These are phyloP conservation scores for Pseudococcus viburni DNA, from an alignment of 2,888 invertebrate species.

Conservation along the genomic window DNA sequence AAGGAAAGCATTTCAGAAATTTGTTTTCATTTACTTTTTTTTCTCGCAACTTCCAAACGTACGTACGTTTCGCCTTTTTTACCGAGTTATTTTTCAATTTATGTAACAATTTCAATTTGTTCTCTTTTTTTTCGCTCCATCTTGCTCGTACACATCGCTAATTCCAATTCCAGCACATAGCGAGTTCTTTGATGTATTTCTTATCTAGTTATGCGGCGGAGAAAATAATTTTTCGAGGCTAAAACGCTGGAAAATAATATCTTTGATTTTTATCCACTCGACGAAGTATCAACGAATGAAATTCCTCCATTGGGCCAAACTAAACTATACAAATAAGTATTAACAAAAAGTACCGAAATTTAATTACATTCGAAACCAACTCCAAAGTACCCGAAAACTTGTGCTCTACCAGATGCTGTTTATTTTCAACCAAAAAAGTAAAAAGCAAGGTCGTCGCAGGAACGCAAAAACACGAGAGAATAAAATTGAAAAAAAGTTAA, in stretches of 20 bases:
- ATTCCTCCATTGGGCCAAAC: too few species aligned
- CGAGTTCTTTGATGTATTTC: neutral
- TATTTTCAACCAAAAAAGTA: too few species aligned
- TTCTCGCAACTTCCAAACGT: neutral
- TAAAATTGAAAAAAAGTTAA: too few species aligned
- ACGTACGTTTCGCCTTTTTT: neutral
- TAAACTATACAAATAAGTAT: too few species aligned
- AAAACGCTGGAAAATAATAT: neutral
- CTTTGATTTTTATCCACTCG: too few species aligned
- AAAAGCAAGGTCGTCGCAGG: too few species aligned
- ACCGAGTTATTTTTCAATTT: constrained; percentile 21
- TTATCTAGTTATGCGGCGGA: too few species aligned
- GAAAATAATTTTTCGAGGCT: neutral
- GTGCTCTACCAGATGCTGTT: too few species aligned
- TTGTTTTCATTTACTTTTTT: constrained; percentile 21
- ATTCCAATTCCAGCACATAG: neutral
- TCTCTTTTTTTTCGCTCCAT: neutral
- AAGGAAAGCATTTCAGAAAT: constrained; percentile 10
- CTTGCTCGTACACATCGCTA: neutral
- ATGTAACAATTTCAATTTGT: constrained; percentile 11
- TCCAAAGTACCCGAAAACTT: too few species aligned
- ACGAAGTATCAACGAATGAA: neutral
- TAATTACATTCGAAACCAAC: too few species aligned
- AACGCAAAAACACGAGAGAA: too few species aligned
- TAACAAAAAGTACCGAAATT: too few species aligned